Base-by-base conservation (phyloP, 2,888 invertebrate species). In the Morpho deidamia region DNA sequence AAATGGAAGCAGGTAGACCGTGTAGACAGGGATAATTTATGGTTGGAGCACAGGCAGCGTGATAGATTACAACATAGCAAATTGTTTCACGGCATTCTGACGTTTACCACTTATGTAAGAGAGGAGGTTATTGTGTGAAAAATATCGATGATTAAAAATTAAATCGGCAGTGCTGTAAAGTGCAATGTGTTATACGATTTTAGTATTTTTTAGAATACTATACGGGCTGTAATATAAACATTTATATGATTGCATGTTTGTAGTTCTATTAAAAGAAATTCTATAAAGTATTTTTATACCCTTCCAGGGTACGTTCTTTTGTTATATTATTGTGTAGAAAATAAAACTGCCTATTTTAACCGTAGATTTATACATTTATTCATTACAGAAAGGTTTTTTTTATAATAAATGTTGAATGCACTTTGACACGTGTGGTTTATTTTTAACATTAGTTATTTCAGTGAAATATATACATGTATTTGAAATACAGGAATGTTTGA, bases 1-100 rank as follows among this genome's bases (percentile, higher is more conserved):
- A 64, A 64, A 64, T 63, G 61, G 59, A 64, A 61, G 61, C 61
- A 57, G 61, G 64, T 64, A 64, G 59, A 63, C 61, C 64, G 64
- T 62, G 61, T 57, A 63, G 63, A 64, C 64, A 59, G 63, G 54
- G 59, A 56, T 60, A 63, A 64, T 63, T 63, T 63, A 64, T 63
- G 56, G 56, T 43, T 38, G 57, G 48, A 41, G 47, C 53, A 56
- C 53, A 44, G 44, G 48, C 43, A 42, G 47, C 51, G 44, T 38
- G 14, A 51, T 51, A 50, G 40, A 53, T 50, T 44, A 51, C 51
- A 42, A 11, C 8, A 14, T 14, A 44, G 47, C 50, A 51, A 53
- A 56, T 56, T 50, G 50, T 48, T 48, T 54, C 54, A 56, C 53
- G 58, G 56, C 38, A 61, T 56, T 58, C 23, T 61, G 54, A 55